Conservation (phyloP, 1,140 invertebrate genomes). For the Euschistus heros region DNA sequence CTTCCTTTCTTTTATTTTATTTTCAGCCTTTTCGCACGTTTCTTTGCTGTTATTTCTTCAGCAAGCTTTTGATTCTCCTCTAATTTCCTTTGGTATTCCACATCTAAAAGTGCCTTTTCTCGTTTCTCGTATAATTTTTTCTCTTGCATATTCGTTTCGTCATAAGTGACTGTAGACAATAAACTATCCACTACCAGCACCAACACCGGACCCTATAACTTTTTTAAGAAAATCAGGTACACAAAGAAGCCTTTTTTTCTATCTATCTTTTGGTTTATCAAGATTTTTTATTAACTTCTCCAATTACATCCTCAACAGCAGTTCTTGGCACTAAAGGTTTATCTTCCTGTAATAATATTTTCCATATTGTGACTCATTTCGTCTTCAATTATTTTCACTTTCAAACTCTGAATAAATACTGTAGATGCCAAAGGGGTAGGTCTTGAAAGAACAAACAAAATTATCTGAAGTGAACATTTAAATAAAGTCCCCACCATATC, state of each 20-base stretch:
- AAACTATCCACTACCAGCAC: constrained; percentile 95
- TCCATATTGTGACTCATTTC: no score
- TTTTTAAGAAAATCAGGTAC: constrained; percentile 92
- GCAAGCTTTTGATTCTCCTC: constrained; percentile 64
- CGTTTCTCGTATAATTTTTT: constrained; percentile 84
- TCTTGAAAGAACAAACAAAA: no score
- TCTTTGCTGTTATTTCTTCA: constrained; percentile 74
- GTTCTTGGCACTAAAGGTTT: constrained; percentile 58
- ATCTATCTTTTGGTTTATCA: constrained; percentile 75
- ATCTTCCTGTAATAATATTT: constrained; percentile 34
- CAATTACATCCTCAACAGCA: constrained; percentile 61
- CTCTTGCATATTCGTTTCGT: constrained; percentile 87
- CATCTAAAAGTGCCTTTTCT: constrained; percentile 70
- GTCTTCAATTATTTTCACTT: no score
- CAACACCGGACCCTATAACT: constrained; percentile 95
- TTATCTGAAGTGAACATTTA: no score
- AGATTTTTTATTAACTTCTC: constrained; percentile 88
- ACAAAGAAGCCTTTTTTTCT: constrained; percentile 59
- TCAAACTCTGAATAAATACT: no score
- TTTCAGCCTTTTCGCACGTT: constrained; percentile 68
- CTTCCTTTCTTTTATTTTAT: constrained; percentile 52
- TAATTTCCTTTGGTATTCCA: constrained; percentile 69
- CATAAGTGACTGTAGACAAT: constrained; percentile 93
- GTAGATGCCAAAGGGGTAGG: no score
- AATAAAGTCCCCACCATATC: no score